Percentiles rank a stretch among this genome's conserved stretches.
phyloP scores from a whole-genome alignment of 1,140 invertebrate genomes.

The Agraylea sexmaculata region DNA sequence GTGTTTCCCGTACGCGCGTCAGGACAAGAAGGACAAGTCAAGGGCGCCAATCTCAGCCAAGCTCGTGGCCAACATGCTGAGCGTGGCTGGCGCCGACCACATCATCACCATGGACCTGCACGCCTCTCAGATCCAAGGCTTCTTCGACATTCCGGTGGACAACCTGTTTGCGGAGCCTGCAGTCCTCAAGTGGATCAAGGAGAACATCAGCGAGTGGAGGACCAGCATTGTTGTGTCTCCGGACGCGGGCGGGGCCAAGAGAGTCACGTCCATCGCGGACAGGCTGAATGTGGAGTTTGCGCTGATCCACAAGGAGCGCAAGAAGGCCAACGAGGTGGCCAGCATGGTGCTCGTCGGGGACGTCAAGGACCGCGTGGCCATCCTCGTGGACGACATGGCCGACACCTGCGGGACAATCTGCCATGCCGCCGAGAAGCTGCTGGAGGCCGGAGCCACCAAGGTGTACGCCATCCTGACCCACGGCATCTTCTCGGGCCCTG shows the following conservation, averaged over 20 bases:
- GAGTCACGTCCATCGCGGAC: conserved; percentile 58
- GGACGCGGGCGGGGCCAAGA: conserved; percentile 97
- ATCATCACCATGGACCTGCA: conserved; percentile 99
- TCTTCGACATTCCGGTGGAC: conserved; percentile 53
- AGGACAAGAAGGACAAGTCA: conserved; percentile 99
- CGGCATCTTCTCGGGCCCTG: conserved; percentile 96
- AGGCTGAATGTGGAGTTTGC: conserved; percentile 97
- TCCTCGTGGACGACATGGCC: conserved; percentile 98
- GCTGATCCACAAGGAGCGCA: conserved; percentile 97
- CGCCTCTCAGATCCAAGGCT: conserved; percentile 92
- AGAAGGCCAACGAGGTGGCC: conserved; percentile 96
- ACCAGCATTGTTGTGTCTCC: conserved; percentile 98
- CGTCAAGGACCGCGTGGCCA: conserved; percentile 93
- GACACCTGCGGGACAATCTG: conserved; percentile 99
- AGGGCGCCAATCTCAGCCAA: conserved; percentile 98
- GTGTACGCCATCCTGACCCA: conserved; percentile 97
- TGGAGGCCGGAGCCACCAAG: conserved; percentile 93
- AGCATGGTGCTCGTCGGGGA: conserved; percentile 98
- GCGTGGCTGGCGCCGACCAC: conserved; percentile 95
- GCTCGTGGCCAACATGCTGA: conserved; percentile 97
- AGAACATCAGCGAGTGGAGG: conserved; percentile 95
- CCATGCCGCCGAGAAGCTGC: conserved; percentile 92
- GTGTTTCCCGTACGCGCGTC: conserved; percentile 96
- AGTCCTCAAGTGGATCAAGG: conserved; percentile 98
- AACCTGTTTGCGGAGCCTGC: conserved; percentile 98